phyloP scores from a whole-genome alignment of 2,888 invertebrate species.

The Pachycephus smyrnensis region DNA sequence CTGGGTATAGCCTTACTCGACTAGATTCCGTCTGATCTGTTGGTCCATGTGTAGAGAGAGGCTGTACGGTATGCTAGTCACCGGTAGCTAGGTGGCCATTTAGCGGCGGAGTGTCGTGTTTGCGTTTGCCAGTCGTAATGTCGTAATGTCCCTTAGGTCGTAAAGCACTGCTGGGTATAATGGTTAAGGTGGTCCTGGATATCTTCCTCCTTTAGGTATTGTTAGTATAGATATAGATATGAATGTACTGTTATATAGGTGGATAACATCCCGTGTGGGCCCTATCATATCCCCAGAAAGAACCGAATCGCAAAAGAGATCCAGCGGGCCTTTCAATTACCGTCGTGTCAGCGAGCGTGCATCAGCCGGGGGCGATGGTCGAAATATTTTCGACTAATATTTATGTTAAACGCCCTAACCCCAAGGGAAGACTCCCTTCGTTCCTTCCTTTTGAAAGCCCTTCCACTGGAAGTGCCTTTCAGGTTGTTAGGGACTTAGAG shows the following conservation, averaged over 20 bases:
- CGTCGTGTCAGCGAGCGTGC: conserved; percentile 54
- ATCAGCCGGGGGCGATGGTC: conserved; percentile 52
- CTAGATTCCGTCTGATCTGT: not conserved
- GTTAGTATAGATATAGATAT: not conserved
- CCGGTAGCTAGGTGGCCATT: conserved; percentile 62
- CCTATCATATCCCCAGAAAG: not conserved
- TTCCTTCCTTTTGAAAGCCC: not conserved
- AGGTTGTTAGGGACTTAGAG: not conserved
- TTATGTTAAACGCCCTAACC: conserved; percentile 51
- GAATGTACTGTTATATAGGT: not conserved
- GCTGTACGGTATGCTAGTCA: conserved; percentile 31
- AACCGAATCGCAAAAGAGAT: not conserved
- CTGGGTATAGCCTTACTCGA: not conserved
- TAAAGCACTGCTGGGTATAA: not conserved
- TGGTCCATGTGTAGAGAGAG: not conserved
- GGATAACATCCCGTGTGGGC: not conserved
- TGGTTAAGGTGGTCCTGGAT: not conserved
- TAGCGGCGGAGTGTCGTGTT: conserved; percentile 59
- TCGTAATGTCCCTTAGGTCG: not conserved
- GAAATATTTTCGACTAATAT: conserved; percentile 59
- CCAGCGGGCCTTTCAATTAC: conserved; percentile 54
- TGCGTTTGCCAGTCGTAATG: conserved; percentile 59
- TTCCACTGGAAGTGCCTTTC: not conserved
- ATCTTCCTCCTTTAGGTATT: not conserved
- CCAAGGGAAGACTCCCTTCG: not conserved